These are phyloP conservation scores for Mylabris phalerata DNA, from an alignment of 1,140 invertebrate genomes.

Conservation along the genomic window DNA sequence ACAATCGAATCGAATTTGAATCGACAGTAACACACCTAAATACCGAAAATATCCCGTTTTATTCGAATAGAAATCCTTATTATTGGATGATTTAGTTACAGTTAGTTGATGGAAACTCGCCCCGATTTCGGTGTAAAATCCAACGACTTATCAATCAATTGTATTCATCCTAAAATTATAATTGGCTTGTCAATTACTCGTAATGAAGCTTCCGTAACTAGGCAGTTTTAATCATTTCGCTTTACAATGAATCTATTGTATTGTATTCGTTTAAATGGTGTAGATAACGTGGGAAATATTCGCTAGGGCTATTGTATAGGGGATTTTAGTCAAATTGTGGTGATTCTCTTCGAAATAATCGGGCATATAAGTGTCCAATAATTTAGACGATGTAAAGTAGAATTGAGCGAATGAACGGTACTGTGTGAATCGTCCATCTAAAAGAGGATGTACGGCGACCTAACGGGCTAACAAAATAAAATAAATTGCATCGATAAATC, in stretches of 20 bases:
- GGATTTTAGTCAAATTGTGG: background rate
- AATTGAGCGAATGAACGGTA: background rate
- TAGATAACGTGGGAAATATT: background rate
- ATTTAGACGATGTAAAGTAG: too few species aligned
- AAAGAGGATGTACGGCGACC: constrained; percentile 4
- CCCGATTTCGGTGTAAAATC: constrained; percentile 15
- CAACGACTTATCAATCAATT: constrained; percentile 23
- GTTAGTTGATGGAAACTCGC: too few species aligned
- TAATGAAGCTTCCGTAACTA: constrained; percentile 22
- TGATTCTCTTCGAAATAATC: background rate
- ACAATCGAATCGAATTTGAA: too few species aligned
- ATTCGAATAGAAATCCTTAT: too few species aligned
- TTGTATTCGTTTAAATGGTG: background rate
- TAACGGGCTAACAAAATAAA: constrained; percentile 8
- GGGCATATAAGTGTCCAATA: constrained; percentile 1
- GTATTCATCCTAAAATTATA: constrained; percentile 26
- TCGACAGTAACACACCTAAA: too few species aligned
- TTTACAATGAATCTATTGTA: background rate
- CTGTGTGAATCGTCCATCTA: background rate
- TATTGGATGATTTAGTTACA: too few species aligned
- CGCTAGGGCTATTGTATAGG: background rate
- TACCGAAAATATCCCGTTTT: too few species aligned
- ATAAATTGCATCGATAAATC: constrained; percentile 11
- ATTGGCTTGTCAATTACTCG: constrained; percentile 28
- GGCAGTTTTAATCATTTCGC: constrained; percentile 23